Evolutionary conservation across 1,140 invertebrate species (phyloP).

Genomic region (Pissodes strobi): DNA sequence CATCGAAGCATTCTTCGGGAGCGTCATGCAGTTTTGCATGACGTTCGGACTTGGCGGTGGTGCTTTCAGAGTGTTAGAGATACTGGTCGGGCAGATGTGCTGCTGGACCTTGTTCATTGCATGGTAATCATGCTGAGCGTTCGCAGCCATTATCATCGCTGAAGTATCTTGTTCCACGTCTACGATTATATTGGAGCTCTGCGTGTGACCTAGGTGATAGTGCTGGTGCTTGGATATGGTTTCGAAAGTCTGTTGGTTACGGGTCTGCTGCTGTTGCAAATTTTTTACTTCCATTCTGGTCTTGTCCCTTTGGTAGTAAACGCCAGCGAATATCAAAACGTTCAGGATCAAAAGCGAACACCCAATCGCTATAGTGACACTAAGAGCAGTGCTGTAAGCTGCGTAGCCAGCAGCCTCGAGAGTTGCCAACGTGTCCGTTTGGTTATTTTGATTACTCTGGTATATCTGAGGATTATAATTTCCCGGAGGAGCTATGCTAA

Average conservation of each 20-base stretch:
- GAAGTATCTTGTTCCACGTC: conserved; percentile 77
- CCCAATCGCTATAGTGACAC: conserved; percentile 86
- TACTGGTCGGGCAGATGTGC: conserved; percentile 65
- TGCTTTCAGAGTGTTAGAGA: conserved; percentile 62
- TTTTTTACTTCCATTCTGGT: conserved; percentile 79
- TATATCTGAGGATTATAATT: conserved; percentile 61
- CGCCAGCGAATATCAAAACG: conserved; percentile 82
- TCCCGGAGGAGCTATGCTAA: conserved; percentile 61
- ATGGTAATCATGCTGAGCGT: conserved; percentile 54
- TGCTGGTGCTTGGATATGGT: conserved; percentile 70
- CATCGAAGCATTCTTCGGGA: conserved; percentile 61
- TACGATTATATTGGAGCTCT: conserved; percentile 75
- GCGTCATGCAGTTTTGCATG: conserved; percentile 66
- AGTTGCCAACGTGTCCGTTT: conserved; percentile 72
- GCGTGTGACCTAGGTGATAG: conserved; percentile 69
- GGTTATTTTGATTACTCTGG: conserved; percentile 62
- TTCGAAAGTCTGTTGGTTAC: conserved; percentile 73
- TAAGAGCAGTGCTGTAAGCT: conserved; percentile 80
- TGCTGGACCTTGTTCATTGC: conserved; percentile 57
- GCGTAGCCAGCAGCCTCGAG: conserved; percentile 79
- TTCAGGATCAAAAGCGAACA: conserved; percentile 84
- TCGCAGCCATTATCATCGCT: conserved; percentile 67
- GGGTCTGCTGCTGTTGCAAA: conserved; percentile 68
- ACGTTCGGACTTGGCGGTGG: conserved; percentile 64
- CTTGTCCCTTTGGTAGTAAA: conserved; percentile 86